Evolutionary conservation across 2,113 vertebrate genomes (phyloP).

Genomic region (Malaclemys terrapin): DNA sequence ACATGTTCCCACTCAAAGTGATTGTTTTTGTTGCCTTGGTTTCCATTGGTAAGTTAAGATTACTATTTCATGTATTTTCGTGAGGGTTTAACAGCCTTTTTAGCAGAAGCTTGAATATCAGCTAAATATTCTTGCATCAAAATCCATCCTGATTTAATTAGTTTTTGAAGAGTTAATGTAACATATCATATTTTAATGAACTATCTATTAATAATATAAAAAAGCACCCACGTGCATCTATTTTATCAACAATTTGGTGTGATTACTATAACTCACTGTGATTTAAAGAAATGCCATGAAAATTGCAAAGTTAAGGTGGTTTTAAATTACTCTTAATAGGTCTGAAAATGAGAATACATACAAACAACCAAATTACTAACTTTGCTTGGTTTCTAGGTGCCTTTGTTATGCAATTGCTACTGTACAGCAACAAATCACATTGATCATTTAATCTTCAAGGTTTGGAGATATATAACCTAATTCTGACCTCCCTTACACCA

Average conservation of each 20-base stretch:
- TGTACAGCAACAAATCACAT: background rate
- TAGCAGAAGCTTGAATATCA: background rate
- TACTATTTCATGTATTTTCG: background rate
- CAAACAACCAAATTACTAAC: background rate
- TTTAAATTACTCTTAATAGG: background rate
- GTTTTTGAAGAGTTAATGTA: background rate
- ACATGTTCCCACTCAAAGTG: conserved; percentile 64
- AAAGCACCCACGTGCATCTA: background rate
- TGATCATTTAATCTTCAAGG: background rate
- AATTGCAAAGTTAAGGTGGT: background rate
- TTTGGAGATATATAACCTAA: background rate
- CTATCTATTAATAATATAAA: background rate
- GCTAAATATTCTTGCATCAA: background rate
- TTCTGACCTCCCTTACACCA: background rate
- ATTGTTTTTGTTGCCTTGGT: conserved; percentile 64
- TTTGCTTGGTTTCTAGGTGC: background rate
- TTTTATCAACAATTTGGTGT: background rate
- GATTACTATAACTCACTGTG: background rate
- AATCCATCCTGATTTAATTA: background rate
- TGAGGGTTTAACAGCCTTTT: background rate
- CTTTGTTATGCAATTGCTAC: background rate
- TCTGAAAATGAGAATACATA: background rate
- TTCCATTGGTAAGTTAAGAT: conserved; percentile 74
- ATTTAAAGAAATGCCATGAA: background rate
- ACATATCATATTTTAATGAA: background rate